phyloP scores from a whole-genome alignment of 1,140 invertebrate genomes.

The Euwallacea similis region DNA sequence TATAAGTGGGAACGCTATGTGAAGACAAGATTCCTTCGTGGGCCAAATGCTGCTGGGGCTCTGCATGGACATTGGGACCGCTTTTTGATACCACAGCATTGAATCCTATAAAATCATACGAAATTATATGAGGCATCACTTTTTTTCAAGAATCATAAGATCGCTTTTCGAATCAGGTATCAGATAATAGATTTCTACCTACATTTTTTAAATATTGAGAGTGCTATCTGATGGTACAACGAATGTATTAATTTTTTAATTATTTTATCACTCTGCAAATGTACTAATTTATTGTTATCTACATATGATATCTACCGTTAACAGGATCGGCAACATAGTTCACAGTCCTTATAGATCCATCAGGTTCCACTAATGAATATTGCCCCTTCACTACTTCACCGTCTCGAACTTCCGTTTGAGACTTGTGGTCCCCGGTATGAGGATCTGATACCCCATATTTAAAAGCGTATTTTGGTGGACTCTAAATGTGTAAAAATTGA shows the following conservation, averaged over 20 bases:
- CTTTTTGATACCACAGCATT: conserved; percentile 37
- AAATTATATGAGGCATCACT: neutral
- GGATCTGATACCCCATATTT: conserved; percentile 15
- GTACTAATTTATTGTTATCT: no score
- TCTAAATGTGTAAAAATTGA: no score
- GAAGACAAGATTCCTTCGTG: conserved; percentile 4
- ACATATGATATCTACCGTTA: no score
- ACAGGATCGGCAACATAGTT: neutral
- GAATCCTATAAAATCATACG: conserved; percentile 21
- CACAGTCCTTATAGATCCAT: conserved; percentile 17
- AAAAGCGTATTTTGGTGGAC: conserved; percentile 6
- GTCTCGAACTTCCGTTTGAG: conserved; percentile 12
- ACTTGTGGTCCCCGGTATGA: conserved; percentile 2
- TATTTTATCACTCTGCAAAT: no score
- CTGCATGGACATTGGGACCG: conserved; percentile 29
- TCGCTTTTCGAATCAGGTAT: no score
- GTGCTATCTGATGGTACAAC: no score
- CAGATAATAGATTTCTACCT: no score
- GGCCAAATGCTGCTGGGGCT: conserved; percentile 27
- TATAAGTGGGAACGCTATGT: conserved; percentile 9
- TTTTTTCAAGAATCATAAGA: no score
- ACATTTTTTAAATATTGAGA: no score
- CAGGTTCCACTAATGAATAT: conserved; percentile 18
- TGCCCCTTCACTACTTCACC: conserved; percentile 17
- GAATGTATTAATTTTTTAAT: no score